These are phyloP conservation scores for Dryocosmus kuriphilus DNA, from an alignment of 2,888 invertebrate genomes.

Conservation along the genomic window DNA sequence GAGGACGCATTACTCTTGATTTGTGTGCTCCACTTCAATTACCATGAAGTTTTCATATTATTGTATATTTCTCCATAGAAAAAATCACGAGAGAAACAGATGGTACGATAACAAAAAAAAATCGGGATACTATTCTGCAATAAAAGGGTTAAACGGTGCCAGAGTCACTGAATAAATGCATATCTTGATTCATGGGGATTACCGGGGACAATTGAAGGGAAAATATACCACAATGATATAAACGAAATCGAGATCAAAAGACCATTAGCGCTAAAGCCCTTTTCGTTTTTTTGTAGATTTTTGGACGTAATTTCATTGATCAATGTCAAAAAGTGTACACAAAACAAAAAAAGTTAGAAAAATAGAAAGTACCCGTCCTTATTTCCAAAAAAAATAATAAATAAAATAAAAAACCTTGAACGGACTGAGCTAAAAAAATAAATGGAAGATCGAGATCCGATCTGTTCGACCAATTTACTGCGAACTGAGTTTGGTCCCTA, in stretches of 20 bases:
- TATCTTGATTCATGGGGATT: conserved; percentile 34
- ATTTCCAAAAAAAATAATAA: no score
- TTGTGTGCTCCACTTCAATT: conserved; percentile 3
- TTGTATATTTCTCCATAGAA: background rate
- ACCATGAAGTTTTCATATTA: background rate
- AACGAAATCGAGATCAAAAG: conserved; percentile 22
- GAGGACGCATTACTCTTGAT: background rate
- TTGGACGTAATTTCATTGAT: background rate
- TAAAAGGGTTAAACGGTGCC: conserved; percentile 35
- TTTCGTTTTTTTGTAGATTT: background rate
- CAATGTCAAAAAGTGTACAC: conserved; percentile 18
- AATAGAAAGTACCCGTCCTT: no score
- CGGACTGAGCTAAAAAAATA: conserved; percentile 37
- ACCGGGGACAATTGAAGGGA: conserved; percentile 19
- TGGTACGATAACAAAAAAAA: conserved; percentile 26
- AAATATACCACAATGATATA: conserved; percentile 19
- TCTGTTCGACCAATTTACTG: conserved; percentile 70
- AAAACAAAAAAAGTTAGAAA: conserved; percentile 7
- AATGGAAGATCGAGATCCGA: conserved; percentile 60
- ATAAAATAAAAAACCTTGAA: conserved; percentile 34
- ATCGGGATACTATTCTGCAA: conserved; percentile 7
- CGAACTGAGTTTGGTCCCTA: conserved; percentile 61
- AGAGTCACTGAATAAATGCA: conserved; percentile 33
- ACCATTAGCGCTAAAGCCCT: background rate
- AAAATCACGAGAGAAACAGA: conserved; percentile 17